These are phyloP conservation scores for Coenonympha arcania DNA, from an alignment of 2,888 invertebrate genomes.

Conservation along the genomic window DNA sequence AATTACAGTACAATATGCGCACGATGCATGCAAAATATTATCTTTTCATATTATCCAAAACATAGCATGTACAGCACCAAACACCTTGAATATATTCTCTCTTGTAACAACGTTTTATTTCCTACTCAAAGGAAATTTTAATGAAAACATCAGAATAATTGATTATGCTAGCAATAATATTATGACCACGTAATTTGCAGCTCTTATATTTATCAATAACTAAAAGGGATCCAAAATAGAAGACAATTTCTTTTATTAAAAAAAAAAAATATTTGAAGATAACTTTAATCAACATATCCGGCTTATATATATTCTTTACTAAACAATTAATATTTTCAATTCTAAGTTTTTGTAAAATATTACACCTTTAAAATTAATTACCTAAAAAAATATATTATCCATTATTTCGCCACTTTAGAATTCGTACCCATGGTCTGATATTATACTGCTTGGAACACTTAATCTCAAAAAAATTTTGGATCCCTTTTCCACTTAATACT, in stretches of 20 bases:
- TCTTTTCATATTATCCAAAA: conserved; percentile 17
- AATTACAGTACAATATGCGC: conserved; percentile 34
- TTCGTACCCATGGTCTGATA: not conserved
- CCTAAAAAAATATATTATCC: too few relatives aligned
- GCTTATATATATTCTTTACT: too few relatives aligned
- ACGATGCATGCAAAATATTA: conserved; percentile 44
- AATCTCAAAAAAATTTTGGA: not conserved
- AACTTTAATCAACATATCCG: too few relatives aligned
- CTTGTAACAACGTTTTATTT: too few relatives aligned
- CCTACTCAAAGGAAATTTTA: too few relatives aligned
- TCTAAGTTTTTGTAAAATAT: too few relatives aligned
- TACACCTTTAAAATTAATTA: too few relatives aligned
- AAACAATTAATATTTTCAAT: too few relatives aligned
- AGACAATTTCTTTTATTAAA: not conserved
- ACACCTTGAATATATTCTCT: conserved; percentile 12
- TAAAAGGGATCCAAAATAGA: not conserved
- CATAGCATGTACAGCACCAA: conserved; percentile 24
- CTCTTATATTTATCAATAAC: not conserved
- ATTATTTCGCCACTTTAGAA: too few relatives aligned
- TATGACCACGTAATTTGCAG: not conserved
- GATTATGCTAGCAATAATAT: too few relatives aligned
- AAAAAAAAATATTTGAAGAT: too few relatives aligned
- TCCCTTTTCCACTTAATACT: not conserved
- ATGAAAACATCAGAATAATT: too few relatives aligned
- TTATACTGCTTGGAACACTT: not conserved